Percentiles rank a stretch among this genome's conserved stretches.
These are phyloP conservation scores for Oligia strigilis DNA, from an alignment of 2,888 invertebrate species.

Conservation along the genomic window DNA sequence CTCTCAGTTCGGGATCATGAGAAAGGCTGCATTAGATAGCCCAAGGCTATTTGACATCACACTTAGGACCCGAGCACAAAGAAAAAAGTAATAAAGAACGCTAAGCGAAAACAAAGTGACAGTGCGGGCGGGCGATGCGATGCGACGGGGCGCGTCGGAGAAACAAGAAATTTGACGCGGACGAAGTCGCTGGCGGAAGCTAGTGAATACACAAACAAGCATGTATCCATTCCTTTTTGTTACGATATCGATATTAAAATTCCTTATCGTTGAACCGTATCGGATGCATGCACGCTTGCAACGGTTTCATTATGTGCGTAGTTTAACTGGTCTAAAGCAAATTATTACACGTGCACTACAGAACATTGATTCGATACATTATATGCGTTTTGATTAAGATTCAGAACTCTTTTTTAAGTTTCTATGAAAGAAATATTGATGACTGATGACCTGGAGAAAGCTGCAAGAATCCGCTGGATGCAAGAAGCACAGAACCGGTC, in stretches of 20 bases:
- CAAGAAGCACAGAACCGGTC: neutral
- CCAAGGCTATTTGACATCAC: no score
- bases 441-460: neutral
- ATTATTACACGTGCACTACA: slow-evolving; percentile 47
- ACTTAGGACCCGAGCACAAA: no score
- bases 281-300: slow-evolving; percentile 38
- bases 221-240: neutral
- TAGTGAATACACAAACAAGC: neutral
- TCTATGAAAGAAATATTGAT: neutral
- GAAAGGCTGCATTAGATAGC: no score
- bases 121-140: no score
- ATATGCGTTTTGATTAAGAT: slow-evolving; percentile 28
- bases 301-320: slow-evolving; percentile 29
- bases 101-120: neutral
- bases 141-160: neutral
- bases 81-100: neutral
- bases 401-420: neutral
- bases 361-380: slow-evolving; percentile 60
- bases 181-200: neutral
- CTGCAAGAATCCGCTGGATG: neutral
- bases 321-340: slow-evolving; percentile 23
- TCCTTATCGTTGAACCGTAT: slow-evolving; percentile 44
- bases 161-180: neutral
- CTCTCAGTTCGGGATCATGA: no score
- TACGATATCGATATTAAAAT: slow-evolving; percentile 33